phyloP scores from a whole-genome alignment of 2,113 vertebrate genomes.

The Acrocephalus arundinaceus region DNA sequence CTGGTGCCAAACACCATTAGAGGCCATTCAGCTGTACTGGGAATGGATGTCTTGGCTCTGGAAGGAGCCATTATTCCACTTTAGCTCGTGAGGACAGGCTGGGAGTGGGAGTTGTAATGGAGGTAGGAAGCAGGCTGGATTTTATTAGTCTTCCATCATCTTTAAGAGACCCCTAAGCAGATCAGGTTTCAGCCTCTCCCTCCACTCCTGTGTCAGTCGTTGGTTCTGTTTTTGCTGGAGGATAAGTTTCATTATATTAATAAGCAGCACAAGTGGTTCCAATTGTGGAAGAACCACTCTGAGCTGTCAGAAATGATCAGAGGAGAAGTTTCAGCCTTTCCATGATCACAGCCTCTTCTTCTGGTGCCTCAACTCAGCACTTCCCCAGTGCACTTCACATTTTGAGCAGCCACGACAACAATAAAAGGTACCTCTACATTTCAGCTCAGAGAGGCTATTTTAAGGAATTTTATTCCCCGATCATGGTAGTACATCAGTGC shows the following conservation, averaged over 20 bases:
- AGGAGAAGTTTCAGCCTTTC: slow-evolving; percentile 51
- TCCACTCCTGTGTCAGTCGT: slow-evolving; percentile 52
- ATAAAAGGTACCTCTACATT: slow-evolving; percentile 22
- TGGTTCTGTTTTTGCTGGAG: slow-evolving; percentile 69
- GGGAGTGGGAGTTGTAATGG: slow-evolving; percentile 25
- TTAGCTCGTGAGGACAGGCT: neutral
- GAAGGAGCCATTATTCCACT: slow-evolving; percentile 21
- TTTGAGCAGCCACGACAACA: slow-evolving; percentile 9
- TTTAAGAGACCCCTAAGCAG: slow-evolving; percentile 60
- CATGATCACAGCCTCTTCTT: slow-evolving; percentile 54
- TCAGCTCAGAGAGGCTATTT: neutral
- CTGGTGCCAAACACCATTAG: neutral
- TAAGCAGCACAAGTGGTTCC: slow-evolving; percentile 71
- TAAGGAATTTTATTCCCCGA: slow-evolving; percentile 19
- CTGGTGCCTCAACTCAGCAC: slow-evolving; percentile 48
- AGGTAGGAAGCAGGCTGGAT: slow-evolving; percentile 56
- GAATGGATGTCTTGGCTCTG: neutral
- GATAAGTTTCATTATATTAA: slow-evolving; percentile 72
- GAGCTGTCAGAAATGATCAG: slow-evolving; percentile 71
- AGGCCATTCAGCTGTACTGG: neutral
- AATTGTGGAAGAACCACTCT: slow-evolving; percentile 62
- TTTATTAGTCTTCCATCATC: slow-evolving; percentile 71
- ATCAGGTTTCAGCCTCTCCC: slow-evolving; percentile 68
- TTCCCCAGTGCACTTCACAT: slow-evolving; percentile 8
- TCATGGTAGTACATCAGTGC: neutral